These are phyloP conservation scores for Tenthredo amoena DNA, from an alignment of 2,888 invertebrate species.

Conservation along the genomic window DNA sequence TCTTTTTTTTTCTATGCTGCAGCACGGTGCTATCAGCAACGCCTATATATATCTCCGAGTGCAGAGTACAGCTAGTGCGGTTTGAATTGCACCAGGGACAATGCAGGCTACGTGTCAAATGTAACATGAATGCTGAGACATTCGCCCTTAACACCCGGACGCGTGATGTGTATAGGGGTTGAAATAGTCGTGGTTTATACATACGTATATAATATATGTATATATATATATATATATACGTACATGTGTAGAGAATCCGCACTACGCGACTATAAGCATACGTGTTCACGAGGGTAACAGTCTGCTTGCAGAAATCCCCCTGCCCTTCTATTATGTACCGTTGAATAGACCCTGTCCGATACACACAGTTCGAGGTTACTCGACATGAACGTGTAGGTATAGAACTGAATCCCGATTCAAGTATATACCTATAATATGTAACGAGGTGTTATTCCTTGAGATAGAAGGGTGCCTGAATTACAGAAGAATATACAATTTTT, in stretches of 20 bases:
- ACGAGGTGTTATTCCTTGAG: not conserved
- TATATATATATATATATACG: not conserved
- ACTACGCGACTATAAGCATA: not conserved
- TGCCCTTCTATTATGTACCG: constrained; percentile 25
- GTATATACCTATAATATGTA: not conserved
- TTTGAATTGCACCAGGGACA: constrained; percentile 28
- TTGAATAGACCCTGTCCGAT: constrained; percentile 39
- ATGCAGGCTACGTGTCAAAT: constrained; percentile 43
- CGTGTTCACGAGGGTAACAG: not conserved
- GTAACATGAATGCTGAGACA: constrained; percentile 44
- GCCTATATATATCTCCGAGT: not conserved
- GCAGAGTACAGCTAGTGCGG: not conserved
- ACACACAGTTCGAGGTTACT: constrained; percentile 34
- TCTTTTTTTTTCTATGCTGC: no score
- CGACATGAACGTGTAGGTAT: not conserved
- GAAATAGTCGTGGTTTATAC: not conserved
- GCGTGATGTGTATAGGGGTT: not conserved
- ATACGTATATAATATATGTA: not conserved
- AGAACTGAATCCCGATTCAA: not conserved
- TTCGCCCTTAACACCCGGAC: constrained; percentile 39
- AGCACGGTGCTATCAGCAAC: not conserved
- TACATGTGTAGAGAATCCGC: not conserved
- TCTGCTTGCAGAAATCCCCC: constrained; percentile 29
- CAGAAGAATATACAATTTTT: not conserved
- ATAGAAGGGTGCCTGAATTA: not conserved